Base-by-base conservation (phyloP, 2,888 invertebrate species). In the Teleiodes luculella region DNA sequence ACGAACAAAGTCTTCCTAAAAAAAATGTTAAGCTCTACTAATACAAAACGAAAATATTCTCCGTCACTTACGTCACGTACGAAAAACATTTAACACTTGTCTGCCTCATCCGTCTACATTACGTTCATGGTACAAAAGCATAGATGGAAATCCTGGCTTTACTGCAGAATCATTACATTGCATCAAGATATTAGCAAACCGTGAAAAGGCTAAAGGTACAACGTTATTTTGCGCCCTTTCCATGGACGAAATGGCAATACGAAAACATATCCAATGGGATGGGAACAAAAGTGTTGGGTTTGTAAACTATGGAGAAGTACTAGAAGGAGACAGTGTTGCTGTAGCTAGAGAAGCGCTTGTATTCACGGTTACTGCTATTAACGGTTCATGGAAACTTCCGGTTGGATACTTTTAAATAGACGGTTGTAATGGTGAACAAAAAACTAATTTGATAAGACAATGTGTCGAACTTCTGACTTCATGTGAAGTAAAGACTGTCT, bases 201-300 rank as follows among this genome's bases (percentile, higher is more conserved):
- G 24, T 28, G 24, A 36, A 18, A 37, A 37, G 7, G 13, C 37
- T 4, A 24, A 43, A 14, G 55, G 57, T 39, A n/a, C n/a, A n/a
- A n/a, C n/a, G n/a, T n/a, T n/a, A n/a, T n/a, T n/a, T n/a, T n/a
- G n/a, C n/a, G 47, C 57, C 7, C 8, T 58, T 16, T 50, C 48
- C 5, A 35, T 58, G 3, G 58, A 56, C 37, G 61, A 61, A 45
- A 59, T 57, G 55, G 41, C 57, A 7, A 60, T 60, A 35, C 55
- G 58, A 55, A 53, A 58, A 45, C 41, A 28, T 35, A 20, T 58
- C 10, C 16, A n/a, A 6, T 59, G 57, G 58, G 54, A 60, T 55
- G 37, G 54, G 3, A 39, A 55, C 35, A 55, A 30, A 31, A 57
- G 54, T 60, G 36, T 56, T 46, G 57, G 57, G n/a, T 28, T 48